These are phyloP conservation scores for Sinodicranocentrus sp. DNA, from an alignment of 2,888 invertebrate species.

Conservation along the genomic window DNA sequence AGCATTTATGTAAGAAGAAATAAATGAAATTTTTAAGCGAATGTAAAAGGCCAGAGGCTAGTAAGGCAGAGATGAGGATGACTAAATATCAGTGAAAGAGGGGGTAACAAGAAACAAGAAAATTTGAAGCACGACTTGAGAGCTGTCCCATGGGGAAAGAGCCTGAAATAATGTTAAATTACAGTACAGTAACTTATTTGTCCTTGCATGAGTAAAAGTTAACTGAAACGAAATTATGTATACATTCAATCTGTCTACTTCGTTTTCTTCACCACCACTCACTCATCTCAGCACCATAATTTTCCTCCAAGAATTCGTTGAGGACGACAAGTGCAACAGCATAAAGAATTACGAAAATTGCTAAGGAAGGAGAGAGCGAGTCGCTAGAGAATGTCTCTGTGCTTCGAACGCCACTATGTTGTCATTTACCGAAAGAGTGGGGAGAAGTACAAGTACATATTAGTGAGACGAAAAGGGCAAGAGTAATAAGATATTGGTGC, in stretches of 20 bases:
- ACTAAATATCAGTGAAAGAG: too few relatives aligned
- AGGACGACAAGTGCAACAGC: slow-evolving; percentile 1
- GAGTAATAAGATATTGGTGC: not conserved
- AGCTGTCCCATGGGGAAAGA: slow-evolving; percentile 30
- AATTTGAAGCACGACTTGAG: not conserved
- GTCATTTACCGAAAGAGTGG: not conserved
- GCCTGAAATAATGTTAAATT: slow-evolving; percentile 23
- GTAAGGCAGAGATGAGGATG: too few relatives aligned
- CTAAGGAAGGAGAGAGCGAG: not conserved
- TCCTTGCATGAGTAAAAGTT: slow-evolving; percentile 23
- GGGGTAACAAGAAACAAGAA: not conserved
- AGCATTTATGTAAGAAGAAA: too few relatives aligned
- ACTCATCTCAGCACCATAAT: slow-evolving; percentile 38
- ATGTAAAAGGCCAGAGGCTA: slow-evolving; percentile 39
- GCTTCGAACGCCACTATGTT: not conserved
- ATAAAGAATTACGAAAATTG: slow-evolving; percentile 24
- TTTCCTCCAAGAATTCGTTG: slow-evolving; percentile 28
- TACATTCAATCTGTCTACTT: slow-evolving; percentile 30
- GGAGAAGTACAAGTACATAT: slow-evolving; percentile 1
- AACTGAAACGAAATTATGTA: slow-evolving; percentile 44
- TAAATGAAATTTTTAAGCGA: slow-evolving; percentile 21
- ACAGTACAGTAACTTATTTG: slow-evolving; percentile 13
- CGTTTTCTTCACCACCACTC: slow-evolving; percentile 35
- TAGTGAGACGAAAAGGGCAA: not conserved
- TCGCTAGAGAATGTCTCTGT: not conserved